phyloP scores from a whole-genome alignment of 2,888 invertebrate species.

The Lacanobia wlatinum region DNA sequence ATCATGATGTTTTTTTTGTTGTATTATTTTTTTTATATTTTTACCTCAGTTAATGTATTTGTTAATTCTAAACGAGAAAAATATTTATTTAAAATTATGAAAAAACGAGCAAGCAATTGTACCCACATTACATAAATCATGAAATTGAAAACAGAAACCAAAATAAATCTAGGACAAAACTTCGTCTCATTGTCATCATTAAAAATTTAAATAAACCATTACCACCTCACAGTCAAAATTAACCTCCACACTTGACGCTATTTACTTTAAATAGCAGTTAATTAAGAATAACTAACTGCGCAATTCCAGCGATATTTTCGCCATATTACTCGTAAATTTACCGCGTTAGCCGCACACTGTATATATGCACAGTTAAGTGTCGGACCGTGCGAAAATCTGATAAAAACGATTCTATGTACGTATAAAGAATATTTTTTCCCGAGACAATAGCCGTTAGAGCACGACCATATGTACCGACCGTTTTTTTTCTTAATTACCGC shows the following conservation, averaged over 20 bases:
- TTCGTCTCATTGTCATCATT: constrained; percentile 14
- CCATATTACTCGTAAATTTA: constrained; percentile 62
- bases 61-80: not conserved
- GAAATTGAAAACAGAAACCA: constrained; percentile 25
- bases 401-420: constrained; percentile 85
- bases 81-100: not conserved
- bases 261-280: constrained; percentile 59
- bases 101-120: not conserved
- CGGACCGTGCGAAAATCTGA: constrained; percentile 89
- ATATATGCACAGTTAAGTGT: constrained; percentile 81
- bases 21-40: not conserved
- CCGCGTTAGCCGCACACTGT: constrained; percentile 75
- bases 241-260: constrained; percentile 34
- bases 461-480: constrained; percentile 80
- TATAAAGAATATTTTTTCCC: constrained; percentile 87
- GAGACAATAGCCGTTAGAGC: constrained; percentile 78
- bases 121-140: not conserved
- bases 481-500: constrained; percentile 81
- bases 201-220: constrained; percentile 32
- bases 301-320: constrained; percentile 63
- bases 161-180: constrained; percentile 34
- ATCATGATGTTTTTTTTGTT: not conserved
- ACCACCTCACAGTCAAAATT: not conserved
- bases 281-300: constrained; percentile 60
- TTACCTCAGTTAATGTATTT: not conserved